Evolutionary conservation across 64 coral and sea anemone genomes (phyloP), one percentile per base, ranked within the genome.

Genomic region (Montipora efflorescens): DNA sequence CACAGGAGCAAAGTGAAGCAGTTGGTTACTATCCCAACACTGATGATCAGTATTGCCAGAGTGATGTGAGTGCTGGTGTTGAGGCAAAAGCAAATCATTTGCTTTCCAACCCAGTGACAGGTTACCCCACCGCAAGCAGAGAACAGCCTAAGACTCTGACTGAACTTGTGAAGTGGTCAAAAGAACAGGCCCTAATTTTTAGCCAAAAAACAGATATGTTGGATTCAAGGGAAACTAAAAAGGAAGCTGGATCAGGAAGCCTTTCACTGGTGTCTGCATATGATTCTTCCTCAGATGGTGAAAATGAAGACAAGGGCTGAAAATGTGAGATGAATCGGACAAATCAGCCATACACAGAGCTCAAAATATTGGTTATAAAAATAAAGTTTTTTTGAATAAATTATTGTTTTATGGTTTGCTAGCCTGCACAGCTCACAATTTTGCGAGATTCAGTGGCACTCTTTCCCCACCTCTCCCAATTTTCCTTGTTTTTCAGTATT

Each of bases 141-240:
- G 87, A 90, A 51, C 92, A 87, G 59, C 93, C 96, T 44, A 94
- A 94, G 55, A 95, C 96, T 61, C 79, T 97, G 7, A 28, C 92
- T 76, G 95, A 97, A 83, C 77, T 97, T 74, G 88, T 97, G 43
- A 84, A 86, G 58, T 97, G 96, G 96, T 97, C 96, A 28, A 79
- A 92, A 55, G 88, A 95, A 18, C 96, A 97, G 82, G 90, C 71
- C 15, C 49, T 71, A n/a, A 28, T 36, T 36, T 36, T 53, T 62
- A 36, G 79, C 18, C 57, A 13, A 47, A 88, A 36, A 81, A 62
- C 66, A 58, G 67, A 44, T 14, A 4, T 36, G 3, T 61, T 49
- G 5, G 62, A 47, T 19, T 44, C 64, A 44, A 59, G n/a, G 28
- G 82, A 57, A 11, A 6, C 12, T 79, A 20, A 48, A 16, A 71